A percentile compares a stretch with the other conserved stretches of the same genome.
Evolutionary conservation across 2,797 vertebrate species (phyloP).

Genomic region (Xenentodon cancila): DNA sequence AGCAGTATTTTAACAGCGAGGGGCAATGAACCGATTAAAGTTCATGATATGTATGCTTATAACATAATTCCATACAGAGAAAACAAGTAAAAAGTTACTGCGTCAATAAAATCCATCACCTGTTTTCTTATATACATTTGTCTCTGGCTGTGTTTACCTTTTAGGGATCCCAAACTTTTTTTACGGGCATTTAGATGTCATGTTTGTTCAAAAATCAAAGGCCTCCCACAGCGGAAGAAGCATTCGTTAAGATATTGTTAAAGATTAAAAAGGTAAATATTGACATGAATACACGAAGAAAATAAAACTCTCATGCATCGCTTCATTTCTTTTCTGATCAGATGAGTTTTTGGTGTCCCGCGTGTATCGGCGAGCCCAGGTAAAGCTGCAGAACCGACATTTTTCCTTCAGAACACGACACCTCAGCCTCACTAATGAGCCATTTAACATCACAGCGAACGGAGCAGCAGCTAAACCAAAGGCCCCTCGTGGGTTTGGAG

Average conservation of each 20-base stretch:
- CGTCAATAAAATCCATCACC: neutral
- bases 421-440: slow-evolving; percentile 72
- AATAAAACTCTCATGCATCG: slow-evolving; percentile 34
- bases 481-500: slow-evolving; percentile 66
- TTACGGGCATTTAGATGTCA: no score
- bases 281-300: neutral
- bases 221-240: no score
- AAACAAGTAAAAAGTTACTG: no score
- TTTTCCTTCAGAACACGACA: slow-evolving; percentile 74
- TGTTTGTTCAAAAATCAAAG: no score
- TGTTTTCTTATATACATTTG: no score
- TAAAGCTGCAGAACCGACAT: slow-evolving; percentile 64
- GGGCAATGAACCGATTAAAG: no score
- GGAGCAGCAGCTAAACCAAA: slow-evolving; percentile 65
- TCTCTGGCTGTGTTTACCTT: no score
- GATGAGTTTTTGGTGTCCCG: slow-evolving; percentile 11
- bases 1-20: no score
- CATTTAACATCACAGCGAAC: slow-evolving; percentile 68
- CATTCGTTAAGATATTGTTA: slow-evolving; percentile 16
- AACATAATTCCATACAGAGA: no score
- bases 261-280: slow-evolving; percentile 1
- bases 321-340: slow-evolving; percentile 17
- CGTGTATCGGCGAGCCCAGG: slow-evolving; percentile 51
- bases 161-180: no score
- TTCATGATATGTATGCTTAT: no score